A percentile compares a stretch with the other conserved stretches of the same genome.
These are phyloP conservation scores for Lypha dubia DNA, from an alignment of 2,888 invertebrate species.

Conservation along the genomic window DNA sequence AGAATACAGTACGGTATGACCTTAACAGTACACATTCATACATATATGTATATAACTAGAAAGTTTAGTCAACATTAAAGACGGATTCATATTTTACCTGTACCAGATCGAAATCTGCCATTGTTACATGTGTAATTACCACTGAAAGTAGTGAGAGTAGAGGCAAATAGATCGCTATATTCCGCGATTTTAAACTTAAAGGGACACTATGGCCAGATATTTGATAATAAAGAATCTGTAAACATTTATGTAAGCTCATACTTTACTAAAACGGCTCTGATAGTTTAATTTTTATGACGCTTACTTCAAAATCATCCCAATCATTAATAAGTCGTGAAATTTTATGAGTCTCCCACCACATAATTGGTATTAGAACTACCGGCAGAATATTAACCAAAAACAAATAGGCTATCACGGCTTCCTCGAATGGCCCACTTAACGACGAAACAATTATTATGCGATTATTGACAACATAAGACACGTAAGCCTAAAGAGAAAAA, in stretches of 20 bases:
- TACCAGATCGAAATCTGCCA: slow-evolving; percentile 87
- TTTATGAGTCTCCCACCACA: slow-evolving; percentile 88
- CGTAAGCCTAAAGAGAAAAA: slow-evolving; percentile 83
- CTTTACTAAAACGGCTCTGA: too few relatives aligned
- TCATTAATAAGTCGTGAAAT: slow-evolving; percentile 85
- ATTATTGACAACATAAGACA: slow-evolving; percentile 86
- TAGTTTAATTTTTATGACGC: not conserved
- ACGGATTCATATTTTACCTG: slow-evolving; percentile 83
- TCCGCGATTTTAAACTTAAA: slow-evolving; percentile 85
- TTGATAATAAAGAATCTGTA: slow-evolving; percentile 86
- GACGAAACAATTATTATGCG: slow-evolving; percentile 86
- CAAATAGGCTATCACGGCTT: slow-evolving; percentile 89
- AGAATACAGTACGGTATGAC: slow-evolving; percentile 88
- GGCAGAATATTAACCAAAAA: slow-evolving; percentile 90
- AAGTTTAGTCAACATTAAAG: not conserved
- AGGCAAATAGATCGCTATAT: slow-evolving; percentile 86
- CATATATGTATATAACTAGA: not conserved
- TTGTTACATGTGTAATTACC: slow-evolving; percentile 88
- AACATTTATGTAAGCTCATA: slow-evolving; percentile 69
- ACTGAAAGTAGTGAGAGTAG: slow-evolving; percentile 87
- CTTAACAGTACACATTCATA: slow-evolving; percentile 78
- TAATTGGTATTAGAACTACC: slow-evolving; percentile 86
- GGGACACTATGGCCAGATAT: slow-evolving; percentile 86
- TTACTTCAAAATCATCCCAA: slow-evolving; percentile 88
- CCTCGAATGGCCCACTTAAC: slow-evolving; percentile 88